Conservation (phyloP, 64 coral and sea anemone species). For the Dendrophyllia cribrosa region DNA sequence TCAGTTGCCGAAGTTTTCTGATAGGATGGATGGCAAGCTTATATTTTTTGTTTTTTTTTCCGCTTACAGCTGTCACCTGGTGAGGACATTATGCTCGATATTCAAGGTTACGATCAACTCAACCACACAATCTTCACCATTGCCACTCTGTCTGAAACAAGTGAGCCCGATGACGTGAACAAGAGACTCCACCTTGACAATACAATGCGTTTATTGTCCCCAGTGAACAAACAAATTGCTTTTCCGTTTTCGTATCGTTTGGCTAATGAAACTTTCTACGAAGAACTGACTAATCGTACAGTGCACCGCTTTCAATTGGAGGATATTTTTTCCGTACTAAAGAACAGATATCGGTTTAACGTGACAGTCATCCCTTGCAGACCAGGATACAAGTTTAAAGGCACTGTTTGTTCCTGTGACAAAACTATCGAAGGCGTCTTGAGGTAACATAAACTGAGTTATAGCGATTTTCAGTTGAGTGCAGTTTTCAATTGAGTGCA, state of each 20-base stretch:
- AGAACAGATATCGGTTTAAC: conserved; percentile 40
- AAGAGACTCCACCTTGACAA: conserved; percentile 30
- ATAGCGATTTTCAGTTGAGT: too few relatives aligned
- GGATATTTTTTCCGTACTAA: conserved; percentile 28
- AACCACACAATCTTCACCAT: conserved; percentile 81
- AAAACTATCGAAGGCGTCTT: conserved; percentile 63
- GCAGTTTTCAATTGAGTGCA: too few relatives aligned
- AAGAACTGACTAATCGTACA: not conserved
- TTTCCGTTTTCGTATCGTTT: conserved; percentile 68
- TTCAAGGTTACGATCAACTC: conserved; percentile 82
- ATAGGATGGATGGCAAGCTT: not conserved
- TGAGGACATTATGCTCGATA: conserved; percentile 58
- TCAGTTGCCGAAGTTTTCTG: too few relatives aligned
- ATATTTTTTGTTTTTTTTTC: not conserved
- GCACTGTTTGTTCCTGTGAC: conserved; percentile 75
- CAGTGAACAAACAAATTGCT: conserved; percentile 33
- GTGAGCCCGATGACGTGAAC: not conserved
- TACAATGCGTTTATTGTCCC: conserved; percentile 41
- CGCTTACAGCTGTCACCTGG: conserved; percentile 76
- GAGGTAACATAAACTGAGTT: conserved; percentile 45
- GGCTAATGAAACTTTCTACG: conserved; percentile 1
- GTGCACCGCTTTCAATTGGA: conserved; percentile 40
- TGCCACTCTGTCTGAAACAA: conserved; percentile 15
- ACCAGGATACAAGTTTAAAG: conserved; percentile 80
- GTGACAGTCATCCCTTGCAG: conserved; percentile 59